These are phyloP conservation scores for Poicephalus meyeri DNA, from an alignment of 2,113 vertebrate genomes.

Conservation along the genomic window DNA sequence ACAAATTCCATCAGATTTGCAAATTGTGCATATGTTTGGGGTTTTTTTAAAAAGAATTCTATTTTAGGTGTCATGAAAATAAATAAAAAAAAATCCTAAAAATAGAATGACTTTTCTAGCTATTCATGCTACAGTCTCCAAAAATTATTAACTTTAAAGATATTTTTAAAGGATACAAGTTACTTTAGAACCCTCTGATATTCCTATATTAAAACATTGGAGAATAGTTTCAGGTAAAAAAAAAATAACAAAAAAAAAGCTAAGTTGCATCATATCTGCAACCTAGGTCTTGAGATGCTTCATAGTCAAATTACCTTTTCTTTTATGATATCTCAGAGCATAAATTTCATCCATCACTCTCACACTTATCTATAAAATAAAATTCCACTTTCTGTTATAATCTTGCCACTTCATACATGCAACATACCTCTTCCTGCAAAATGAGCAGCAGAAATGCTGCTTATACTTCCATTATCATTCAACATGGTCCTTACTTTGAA, in stretches of 20 bases:
- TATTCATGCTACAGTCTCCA: background rate
- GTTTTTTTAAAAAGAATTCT: fast-evolving
- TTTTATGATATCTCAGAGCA: background rate
- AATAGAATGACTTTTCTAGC: background rate
- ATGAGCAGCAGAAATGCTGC: fast-evolving
- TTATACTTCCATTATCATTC: background rate
- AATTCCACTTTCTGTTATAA: background rate
- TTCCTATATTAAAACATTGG: background rate
- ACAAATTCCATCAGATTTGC: fast-evolving
- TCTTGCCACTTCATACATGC: background rate
- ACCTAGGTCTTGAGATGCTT: background rate
- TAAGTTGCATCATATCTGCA: background rate
- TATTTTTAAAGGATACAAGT: background rate
- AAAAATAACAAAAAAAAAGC: background rate
- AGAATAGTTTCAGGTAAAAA: background rate
- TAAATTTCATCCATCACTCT: background rate
- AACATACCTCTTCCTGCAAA: background rate
- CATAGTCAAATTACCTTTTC: background rate
- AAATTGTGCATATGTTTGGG: background rate
- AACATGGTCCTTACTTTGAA: background rate
- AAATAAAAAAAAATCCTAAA: background rate
- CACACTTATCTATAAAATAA: background rate
- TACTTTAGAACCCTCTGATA: background rate
- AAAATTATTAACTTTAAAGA: background rate
- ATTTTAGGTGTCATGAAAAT: background rate